phyloP scores from a whole-genome alignment of 1,140 invertebrate species.

The Caenorhabditis brenneri region DNA sequence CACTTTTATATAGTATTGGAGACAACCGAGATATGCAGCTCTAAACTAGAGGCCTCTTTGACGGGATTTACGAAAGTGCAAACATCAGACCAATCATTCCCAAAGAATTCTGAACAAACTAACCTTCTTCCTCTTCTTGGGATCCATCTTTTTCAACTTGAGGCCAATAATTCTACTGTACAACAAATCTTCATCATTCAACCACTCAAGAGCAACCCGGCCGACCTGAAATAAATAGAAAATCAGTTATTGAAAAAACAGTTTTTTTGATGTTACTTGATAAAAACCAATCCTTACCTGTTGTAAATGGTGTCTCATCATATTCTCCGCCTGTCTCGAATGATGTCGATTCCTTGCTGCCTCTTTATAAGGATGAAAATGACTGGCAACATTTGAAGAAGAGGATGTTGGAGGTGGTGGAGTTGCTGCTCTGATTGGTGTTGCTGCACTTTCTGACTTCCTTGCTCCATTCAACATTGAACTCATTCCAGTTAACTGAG shows the following conservation, averaged over 20 bases:
- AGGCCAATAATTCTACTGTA: constrained; percentile 48
- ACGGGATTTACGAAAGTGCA: too few relatives aligned
- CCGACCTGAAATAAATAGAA: background rate
- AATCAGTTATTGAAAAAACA: too few relatives aligned
- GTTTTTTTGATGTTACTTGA: background rate
- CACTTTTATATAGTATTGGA: too few relatives aligned
- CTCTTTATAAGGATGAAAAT: constrained; percentile 29
- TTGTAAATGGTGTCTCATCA: constrained; percentile 17
- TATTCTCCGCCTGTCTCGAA: background rate
- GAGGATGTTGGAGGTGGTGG: background rate
- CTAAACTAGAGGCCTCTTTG: too few relatives aligned
- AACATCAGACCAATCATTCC: too few relatives aligned
- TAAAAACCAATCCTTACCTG: background rate
- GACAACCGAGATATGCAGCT: too few relatives aligned
- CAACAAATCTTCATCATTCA: constrained; percentile 52
- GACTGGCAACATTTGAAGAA: background rate
- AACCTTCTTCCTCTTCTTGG: constrained; percentile 48
- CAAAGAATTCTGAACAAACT: background rate
- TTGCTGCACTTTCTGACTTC: constrained; percentile 8
- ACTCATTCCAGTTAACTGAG: constrained; percentile 4
- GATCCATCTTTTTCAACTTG: constrained; percentile 48
- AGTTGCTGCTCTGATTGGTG: background rate
- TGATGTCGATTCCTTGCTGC: background rate
- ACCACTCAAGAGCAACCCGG: constrained; percentile 36
- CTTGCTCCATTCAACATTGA: constrained; percentile 29